Evolutionary conservation across 2,797 vertebrate species (phyloP).

Genomic region (Yasuhikotakia modesta): DNA sequence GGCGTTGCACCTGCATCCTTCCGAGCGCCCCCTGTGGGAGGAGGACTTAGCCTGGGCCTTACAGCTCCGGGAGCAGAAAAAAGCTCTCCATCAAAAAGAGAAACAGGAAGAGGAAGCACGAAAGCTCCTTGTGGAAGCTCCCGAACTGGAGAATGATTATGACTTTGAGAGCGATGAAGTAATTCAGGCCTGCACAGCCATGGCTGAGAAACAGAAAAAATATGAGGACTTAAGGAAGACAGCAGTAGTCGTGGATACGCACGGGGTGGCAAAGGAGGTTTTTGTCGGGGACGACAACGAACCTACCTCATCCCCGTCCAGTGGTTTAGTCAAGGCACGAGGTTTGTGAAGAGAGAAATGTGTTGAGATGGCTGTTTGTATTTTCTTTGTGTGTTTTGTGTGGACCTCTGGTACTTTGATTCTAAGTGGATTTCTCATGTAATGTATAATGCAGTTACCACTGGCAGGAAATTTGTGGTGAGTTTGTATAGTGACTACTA

Average conservation of each 20-base stretch:
- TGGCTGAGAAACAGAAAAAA: slow-evolving; percentile 84
- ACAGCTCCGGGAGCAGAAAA: slow-evolving; percentile 79
- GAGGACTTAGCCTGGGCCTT: slow-evolving; percentile 91
- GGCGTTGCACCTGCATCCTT: slow-evolving; percentile 87
- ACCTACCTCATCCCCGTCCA: slow-evolving; percentile 66
- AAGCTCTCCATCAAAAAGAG: slow-evolving; percentile 69
- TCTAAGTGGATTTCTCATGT: not conserved
- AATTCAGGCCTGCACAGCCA: slow-evolving; percentile 89
- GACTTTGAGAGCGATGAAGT: slow-evolving; percentile 97
- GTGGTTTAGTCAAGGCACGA: slow-evolving; percentile 85
- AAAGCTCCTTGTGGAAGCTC: slow-evolving; percentile 67
- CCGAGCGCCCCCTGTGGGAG: slow-evolving; percentile 85
- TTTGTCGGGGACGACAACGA: slow-evolving; percentile 50
- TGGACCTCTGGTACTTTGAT: not conserved
- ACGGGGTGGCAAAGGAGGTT: slow-evolving; percentile 61
- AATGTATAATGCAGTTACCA: not conserved
- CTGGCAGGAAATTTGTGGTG: not conserved
- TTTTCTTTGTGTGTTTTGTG: not conserved
- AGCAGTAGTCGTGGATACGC: slow-evolving; percentile 79
- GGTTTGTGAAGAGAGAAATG: slow-evolving; percentile 60
- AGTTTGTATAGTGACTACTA: slow-evolving; percentile 14
- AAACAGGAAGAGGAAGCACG: slow-evolving; percentile 68
- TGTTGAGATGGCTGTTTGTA: not conserved
- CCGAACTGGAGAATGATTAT: slow-evolving; percentile 87
- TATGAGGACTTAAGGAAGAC: slow-evolving; percentile 76